A percentile compares a stretch with the other conserved stretches of the same genome.
Conservation (phyloP, 2,797 vertebrate genomes). For the Sebastes nivosus region DNA sequence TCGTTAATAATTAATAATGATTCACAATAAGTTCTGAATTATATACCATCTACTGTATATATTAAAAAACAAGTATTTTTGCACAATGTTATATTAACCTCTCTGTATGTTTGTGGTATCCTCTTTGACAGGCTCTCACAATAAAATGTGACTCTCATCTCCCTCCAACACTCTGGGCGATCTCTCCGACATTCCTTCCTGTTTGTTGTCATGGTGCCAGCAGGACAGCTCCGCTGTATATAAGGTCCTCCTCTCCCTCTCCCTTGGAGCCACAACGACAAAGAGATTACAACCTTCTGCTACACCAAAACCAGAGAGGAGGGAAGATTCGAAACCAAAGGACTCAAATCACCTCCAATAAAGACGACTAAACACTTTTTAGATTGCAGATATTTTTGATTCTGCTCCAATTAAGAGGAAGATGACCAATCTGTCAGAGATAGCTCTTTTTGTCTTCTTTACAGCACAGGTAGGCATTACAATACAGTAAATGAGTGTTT, state of each 20-base stretch:
- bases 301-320: conserved; percentile 42
- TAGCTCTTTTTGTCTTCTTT: conserved; percentile 56
- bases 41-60: background rate
- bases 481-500: background rate
- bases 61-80: background rate
- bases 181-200: conserved; percentile 66
- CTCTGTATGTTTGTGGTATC: background rate
- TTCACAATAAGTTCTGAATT: background rate
- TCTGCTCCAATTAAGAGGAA: conserved; percentile 26
- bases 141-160: conserved; percentile 57
- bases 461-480: conserved; percentile 71
- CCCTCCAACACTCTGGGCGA: conserved; percentile 43
- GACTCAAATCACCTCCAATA: conserved; percentile 2
- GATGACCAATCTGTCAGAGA: conserved; percentile 51
- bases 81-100: background rate
- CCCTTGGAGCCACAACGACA: conserved; percentile 59
- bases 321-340: conserved; percentile 12
- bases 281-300: conserved; percentile 65
- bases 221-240: conserved; percentile 61
- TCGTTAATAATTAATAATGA: background rate
- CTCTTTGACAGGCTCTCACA: conserved; percentile 59
- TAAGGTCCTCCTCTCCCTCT: conserved; percentile 53
- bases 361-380: conserved; percentile 28
- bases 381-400: conserved; percentile 33
- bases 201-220: conserved; percentile 72